phyloP scores from a whole-genome alignment of 1,140 invertebrate genomes.

The Lethrus apterus region DNA sequence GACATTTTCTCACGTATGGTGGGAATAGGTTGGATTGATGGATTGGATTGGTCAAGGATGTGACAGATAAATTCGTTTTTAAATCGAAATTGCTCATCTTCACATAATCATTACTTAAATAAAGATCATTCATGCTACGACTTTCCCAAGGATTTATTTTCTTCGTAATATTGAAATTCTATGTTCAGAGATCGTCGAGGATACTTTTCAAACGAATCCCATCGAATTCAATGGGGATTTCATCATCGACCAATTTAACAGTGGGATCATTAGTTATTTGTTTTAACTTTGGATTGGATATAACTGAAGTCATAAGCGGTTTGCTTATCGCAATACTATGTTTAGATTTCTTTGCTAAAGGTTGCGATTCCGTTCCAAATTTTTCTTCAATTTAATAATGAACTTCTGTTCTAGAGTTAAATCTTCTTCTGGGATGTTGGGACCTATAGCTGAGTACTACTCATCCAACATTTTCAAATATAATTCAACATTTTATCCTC shows the following conservation, averaged over 20 bases:
- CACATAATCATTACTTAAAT: background rate
- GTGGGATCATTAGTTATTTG: constrained; percentile 26
- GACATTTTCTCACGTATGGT: too few species aligned
- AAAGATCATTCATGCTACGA: constrained; percentile 10
- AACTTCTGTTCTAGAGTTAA: constrained; percentile 29
- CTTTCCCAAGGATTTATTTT: background rate
- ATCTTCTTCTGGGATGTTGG: constrained; percentile 11
- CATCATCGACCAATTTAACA: constrained; percentile 3
- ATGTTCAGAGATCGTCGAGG: constrained; percentile 11
- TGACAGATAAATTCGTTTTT: background rate
- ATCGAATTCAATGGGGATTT: constrained; percentile 2
- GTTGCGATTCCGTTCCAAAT: constrained; percentile 24
- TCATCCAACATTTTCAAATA: constrained; percentile 5
- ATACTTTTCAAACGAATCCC: too few species aligned
- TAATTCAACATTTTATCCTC: too few species aligned
- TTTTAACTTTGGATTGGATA: constrained; percentile 29
- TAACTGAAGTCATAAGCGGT: constrained; percentile 32
- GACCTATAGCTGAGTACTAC: constrained; percentile 7
- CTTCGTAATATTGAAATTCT: constrained; percentile 2
- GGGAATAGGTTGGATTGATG: background rate
- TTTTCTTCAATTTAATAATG: constrained; percentile 30
- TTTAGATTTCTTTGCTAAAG: constrained; percentile 27
- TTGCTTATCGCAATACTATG: constrained; percentile 32
- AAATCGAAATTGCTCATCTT: background rate
- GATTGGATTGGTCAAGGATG: constrained; percentile 4